Conservation (phyloP, 2,888 invertebrate genomes). For the Callimorpha dominula region DNA sequence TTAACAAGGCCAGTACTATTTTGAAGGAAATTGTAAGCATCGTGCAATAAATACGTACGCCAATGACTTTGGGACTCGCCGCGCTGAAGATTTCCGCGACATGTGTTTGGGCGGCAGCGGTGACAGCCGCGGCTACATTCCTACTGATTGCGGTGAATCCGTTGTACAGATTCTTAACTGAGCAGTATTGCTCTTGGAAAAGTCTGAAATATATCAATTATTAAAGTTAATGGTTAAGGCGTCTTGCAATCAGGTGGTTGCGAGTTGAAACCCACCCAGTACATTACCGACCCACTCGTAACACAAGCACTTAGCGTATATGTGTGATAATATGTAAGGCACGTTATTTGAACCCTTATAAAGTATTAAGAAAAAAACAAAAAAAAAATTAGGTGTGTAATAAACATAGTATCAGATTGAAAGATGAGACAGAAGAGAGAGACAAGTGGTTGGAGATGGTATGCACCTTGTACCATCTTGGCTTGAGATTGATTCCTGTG, state of each 20-base stretch:
- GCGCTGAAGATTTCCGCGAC: slow-evolving; percentile 39
- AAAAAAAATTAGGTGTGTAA: too few relatives aligned
- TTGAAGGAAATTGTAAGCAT: not conserved
- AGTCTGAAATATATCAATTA: slow-evolving; percentile 52
- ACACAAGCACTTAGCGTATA: too few relatives aligned
- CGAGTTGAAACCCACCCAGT: not conserved
- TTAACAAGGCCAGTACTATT: not conserved
- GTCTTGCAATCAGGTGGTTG: not conserved
- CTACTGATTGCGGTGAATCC: slow-evolving; percentile 65
- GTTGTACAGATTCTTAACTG: slow-evolving; percentile 67
- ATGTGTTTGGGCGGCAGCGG: slow-evolving; percentile 62
- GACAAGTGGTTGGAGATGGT: too few relatives aligned
- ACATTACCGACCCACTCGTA: too few relatives aligned
- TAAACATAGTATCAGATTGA: too few relatives aligned
- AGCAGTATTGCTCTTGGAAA: slow-evolving; percentile 73
- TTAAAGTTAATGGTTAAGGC: not conserved
- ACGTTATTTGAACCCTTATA: too few relatives aligned
- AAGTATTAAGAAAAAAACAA: too few relatives aligned
- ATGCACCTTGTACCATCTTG: too few relatives aligned
- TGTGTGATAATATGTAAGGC: too few relatives aligned
- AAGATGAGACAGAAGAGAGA: too few relatives aligned
- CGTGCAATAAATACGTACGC: slow-evolving; percentile 59
- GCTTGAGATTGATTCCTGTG: too few relatives aligned
- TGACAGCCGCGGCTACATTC: slow-evolving; percentile 68
- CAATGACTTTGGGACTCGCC: slow-evolving; percentile 40